Conservation (phyloP, 2,113 vertebrate genomes). For the Platichthys flesus region DNA sequence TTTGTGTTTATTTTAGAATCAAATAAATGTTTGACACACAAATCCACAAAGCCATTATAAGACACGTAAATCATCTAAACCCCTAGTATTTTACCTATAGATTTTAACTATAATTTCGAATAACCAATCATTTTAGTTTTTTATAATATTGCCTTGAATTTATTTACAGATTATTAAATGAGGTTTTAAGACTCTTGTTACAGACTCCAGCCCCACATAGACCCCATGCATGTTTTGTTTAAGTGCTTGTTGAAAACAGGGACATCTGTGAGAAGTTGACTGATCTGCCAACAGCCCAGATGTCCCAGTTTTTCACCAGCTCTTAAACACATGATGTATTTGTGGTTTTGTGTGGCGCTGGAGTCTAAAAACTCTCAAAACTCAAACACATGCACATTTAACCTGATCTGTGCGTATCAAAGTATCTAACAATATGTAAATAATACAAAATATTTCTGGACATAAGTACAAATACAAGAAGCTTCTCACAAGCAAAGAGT, state of each 20-base stretch:
- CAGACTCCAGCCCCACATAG: too few species aligned
- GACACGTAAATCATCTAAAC: too few species aligned
- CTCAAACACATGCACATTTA: neutral
- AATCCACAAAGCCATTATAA: too few species aligned
- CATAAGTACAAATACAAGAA: neutral
- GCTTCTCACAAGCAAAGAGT: too few species aligned
- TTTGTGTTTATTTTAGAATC: neutral
- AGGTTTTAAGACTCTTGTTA: too few species aligned
- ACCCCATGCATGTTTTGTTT: too few species aligned
- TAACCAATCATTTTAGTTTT: too few species aligned
- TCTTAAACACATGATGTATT: neutral
- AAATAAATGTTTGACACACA: too few species aligned
- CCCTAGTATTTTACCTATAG: too few species aligned
- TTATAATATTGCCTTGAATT: too few species aligned
- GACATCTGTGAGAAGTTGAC: neutral
- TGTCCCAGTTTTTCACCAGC: neutral
- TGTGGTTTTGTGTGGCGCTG: neutral
- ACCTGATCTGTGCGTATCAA: neutral
- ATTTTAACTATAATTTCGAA: too few species aligned
- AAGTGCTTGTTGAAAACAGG: neutral
- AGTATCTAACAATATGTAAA: neutral
- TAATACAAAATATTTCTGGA: neutral
- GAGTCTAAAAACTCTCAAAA: neutral
- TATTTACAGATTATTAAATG: too few species aligned
- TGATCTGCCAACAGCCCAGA: neutral